These are phyloP conservation scores for Dufourea novaeangliae DNA, from an alignment of 1,140 invertebrate genomes.

Conservation along the genomic window DNA sequence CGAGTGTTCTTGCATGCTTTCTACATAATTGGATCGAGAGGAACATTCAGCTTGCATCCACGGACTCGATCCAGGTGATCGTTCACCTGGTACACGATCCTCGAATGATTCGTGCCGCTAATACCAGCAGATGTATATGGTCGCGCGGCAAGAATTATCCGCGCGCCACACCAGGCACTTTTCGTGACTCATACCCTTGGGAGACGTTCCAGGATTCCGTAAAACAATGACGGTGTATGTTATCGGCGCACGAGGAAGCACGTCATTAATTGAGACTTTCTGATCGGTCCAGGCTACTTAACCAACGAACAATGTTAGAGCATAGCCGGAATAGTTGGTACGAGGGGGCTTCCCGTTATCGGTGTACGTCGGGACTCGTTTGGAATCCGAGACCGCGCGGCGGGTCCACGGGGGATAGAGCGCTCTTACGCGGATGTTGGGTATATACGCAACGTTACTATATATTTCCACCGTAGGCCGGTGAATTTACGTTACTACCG, in stretches of 20 bases:
- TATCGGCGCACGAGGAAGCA: background rate
- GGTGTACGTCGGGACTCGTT: constrained; percentile 35
- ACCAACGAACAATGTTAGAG: constrained; percentile 21
- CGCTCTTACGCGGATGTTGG: constrained; percentile 55
- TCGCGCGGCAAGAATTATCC: too few species aligned
- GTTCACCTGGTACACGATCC: background rate
- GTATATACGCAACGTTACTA: background rate
- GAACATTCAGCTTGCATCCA: background rate
- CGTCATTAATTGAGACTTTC: constrained; percentile 18
- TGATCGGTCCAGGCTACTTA: background rate
- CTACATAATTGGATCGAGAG: constrained; percentile 36
- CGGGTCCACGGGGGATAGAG: constrained; percentile 37
- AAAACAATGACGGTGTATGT: constrained; percentile 8
- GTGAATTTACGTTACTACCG: constrained; percentile 67
- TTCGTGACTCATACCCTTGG: background rate
- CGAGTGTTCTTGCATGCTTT: background rate
- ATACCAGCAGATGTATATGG: too few species aligned
- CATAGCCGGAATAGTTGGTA: constrained; percentile 17
- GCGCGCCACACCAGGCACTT: too few species aligned
- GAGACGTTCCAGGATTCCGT: background rate
- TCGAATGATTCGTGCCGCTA: background rate
- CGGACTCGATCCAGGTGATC: background rate
- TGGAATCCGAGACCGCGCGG: constrained; percentile 59
- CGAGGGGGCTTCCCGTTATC: constrained; percentile 59
- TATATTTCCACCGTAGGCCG: constrained; percentile 39